Evolutionary conservation across 1,140 invertebrate species (phyloP).

Genomic region (Aphidius gifuensis): DNA sequence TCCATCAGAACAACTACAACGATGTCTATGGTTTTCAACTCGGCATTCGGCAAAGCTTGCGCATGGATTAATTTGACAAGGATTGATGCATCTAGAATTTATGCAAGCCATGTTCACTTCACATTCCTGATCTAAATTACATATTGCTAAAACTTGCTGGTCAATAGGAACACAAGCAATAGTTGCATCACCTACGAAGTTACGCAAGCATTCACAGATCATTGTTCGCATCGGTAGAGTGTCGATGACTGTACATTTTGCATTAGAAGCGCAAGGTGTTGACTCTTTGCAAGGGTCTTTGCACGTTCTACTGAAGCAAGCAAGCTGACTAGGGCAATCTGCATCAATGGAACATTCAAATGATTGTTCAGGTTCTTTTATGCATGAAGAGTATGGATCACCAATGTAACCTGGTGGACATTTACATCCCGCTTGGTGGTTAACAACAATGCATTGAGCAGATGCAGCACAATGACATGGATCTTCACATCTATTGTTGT

Average conservation of each 20-base stretch:
- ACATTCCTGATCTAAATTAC: conserved; percentile 70
- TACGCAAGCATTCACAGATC: conserved; percentile 79
- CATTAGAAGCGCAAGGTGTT: conserved; percentile 76
- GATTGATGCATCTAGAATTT: conserved; percentile 71
- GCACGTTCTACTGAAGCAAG: conserved; percentile 78
- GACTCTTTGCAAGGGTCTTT: conserved; percentile 77
- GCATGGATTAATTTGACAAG: conserved; percentile 75
- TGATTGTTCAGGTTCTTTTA: conserved; percentile 55
- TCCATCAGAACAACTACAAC: conserved; percentile 73
- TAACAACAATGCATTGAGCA: conserved; percentile 73
- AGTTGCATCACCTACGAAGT: conserved; percentile 80
- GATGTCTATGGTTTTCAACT: conserved; percentile 70
- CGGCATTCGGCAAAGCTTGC: conserved; percentile 75
- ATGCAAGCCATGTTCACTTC: conserved; percentile 65
- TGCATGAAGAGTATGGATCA: conserved; percentile 69
- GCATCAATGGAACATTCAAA: conserved; percentile 76
- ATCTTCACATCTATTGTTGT: conserved; percentile 70
- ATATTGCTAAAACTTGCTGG: conserved; percentile 60
- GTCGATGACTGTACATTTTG: conserved; percentile 77
- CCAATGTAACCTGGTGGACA: conserved; percentile 81
- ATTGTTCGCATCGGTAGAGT: conserved; percentile 83
- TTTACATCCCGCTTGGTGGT: conserved; percentile 74
- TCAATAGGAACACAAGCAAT: conserved; percentile 65
- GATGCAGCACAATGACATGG: conserved; percentile 72
- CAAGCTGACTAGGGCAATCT: conserved; percentile 79